phyloP scores from a whole-genome alignment of 2,888 invertebrate genomes.

The Diarsia brunnea region DNA sequence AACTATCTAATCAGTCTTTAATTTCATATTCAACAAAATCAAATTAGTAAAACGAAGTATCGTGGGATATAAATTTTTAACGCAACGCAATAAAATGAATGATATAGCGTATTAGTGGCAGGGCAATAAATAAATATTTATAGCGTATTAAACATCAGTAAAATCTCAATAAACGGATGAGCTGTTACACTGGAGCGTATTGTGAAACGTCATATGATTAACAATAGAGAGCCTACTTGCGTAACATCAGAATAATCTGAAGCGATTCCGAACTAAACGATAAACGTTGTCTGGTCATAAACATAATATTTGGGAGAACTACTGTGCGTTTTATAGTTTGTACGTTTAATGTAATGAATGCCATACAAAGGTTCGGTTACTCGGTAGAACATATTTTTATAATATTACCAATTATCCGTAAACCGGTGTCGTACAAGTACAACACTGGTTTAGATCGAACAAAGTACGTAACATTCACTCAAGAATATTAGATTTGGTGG shows the following conservation, averaged over 20 bases:
- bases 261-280: slow-evolving; percentile 61
- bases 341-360: slow-evolving; percentile 60
- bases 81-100: slow-evolving; percentile 84
- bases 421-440: slow-evolving; percentile 33
- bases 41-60: slow-evolving; percentile 83
- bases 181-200: slow-evolving; percentile 76
- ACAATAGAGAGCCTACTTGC: slow-evolving; percentile 69
- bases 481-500: slow-evolving; percentile 5
- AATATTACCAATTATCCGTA: slow-evolving; percentile 53
- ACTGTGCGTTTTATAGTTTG: slow-evolving; percentile 65
- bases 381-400: slow-evolving; percentile 55
- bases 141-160: slow-evolving; percentile 87
- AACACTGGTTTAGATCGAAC: slow-evolving; percentile 15
- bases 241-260: slow-evolving; percentile 58
- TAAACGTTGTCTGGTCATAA: slow-evolving; percentile 64
- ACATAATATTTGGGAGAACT: slow-evolving; percentile 62
- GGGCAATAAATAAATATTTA: slow-evolving; percentile 87
- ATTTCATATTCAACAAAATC: slow-evolving; percentile 85
- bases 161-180: slow-evolving; percentile 84
- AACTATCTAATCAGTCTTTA: slow-evolving; percentile 81
- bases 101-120: slow-evolving; percentile 86
- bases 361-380: slow-evolving; percentile 55
- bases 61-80: slow-evolving; percentile 83
- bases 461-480: not conserved
- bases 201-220: slow-evolving; percentile 76